phyloP scores from a whole-genome alignment of 1,140 invertebrate genomes.

The Macrostomum lignano region DNA sequence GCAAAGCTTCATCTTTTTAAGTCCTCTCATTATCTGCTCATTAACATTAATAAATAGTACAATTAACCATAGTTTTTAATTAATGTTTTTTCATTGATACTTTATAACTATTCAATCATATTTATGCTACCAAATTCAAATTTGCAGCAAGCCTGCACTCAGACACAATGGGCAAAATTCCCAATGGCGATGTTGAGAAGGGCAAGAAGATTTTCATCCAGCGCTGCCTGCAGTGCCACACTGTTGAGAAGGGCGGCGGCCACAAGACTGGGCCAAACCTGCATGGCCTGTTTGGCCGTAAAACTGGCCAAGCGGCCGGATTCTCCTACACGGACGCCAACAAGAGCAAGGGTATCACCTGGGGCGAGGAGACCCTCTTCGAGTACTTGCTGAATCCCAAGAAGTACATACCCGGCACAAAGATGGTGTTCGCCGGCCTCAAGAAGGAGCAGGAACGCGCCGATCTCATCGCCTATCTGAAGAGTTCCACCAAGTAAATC shows the following conservation, averaged over 20 bases:
- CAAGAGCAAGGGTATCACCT: slow-evolving; percentile 85
- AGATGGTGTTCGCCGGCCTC: slow-evolving; percentile 95
- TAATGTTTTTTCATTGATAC: too few species aligned
- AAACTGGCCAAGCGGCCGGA: slow-evolving; percentile 70
- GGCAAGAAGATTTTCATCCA: slow-evolving; percentile 83
- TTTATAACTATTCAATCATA: too few species aligned
- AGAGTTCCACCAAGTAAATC: slow-evolving; percentile 35
- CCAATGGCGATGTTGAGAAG: slow-evolving; percentile 57
- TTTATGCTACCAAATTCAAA: too few species aligned
- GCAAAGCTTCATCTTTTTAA: too few species aligned
- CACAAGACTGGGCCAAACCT: slow-evolving; percentile 93
- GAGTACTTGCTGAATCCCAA: slow-evolving; percentile 90
- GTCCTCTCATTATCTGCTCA: too few species aligned
- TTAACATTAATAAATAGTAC: too few species aligned
- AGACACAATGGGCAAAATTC: too few species aligned
- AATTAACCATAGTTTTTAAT: too few species aligned
- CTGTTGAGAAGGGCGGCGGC: slow-evolving; percentile 67
- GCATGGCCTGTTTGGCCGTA: slow-evolving; percentile 63
- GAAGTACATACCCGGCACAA: slow-evolving; percentile 86
- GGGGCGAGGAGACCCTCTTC: slow-evolving; percentile 72
- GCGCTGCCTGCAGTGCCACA: slow-evolving; percentile 85
- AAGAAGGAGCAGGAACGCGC: slow-evolving; percentile 76
- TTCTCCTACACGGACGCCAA: slow-evolving; percentile 88
- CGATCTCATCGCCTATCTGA: slow-evolving; percentile 80
- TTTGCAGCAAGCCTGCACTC: too few species aligned